phyloP scores from a whole-genome alignment of 2,888 invertebrate genomes.

The Achlya flavicornis region DNA sequence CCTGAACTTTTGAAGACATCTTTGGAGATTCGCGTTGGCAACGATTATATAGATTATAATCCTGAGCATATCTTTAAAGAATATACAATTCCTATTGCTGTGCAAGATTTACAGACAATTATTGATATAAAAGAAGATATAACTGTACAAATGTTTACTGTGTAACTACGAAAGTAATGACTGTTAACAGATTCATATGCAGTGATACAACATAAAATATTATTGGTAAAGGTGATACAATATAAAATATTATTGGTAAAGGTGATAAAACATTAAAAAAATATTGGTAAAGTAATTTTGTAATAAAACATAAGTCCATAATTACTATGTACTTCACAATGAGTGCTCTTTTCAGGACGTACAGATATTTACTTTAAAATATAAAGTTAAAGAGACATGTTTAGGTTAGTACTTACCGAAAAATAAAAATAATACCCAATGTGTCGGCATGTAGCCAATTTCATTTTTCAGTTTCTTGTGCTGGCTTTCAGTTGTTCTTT shows the following conservation, averaged over 20 bases:
- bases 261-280: not conserved
- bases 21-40: constrained; percentile 48
- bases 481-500: too few relatives aligned
- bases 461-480: too few relatives aligned
- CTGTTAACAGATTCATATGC: not conserved
- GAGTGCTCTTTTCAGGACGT: too few relatives aligned
- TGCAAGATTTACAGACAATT: not conserved
- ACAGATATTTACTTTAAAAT: too few relatives aligned
- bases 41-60: constrained; percentile 68
- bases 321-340: too few relatives aligned
- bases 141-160: not conserved
- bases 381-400: too few relatives aligned
- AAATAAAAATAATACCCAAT: too few relatives aligned
- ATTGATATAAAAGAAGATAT: constrained; percentile 14
- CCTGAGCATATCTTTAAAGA: constrained; percentile 35
- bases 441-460: too few relatives aligned
- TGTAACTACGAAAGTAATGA: not conserved
- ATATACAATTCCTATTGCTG: not conserved
- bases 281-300: too few relatives aligned
- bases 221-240: not conserved
- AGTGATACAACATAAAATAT: not conserved
- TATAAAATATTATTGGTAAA: not conserved
- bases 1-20: constrained; percentile 62
- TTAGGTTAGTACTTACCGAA: too few relatives aligned
- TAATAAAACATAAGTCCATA: too few relatives aligned